A percentile compares a stretch with the other conserved stretches of the same genome.
Conservation (phyloP, 1,140 invertebrate genomes). For the Thaumatotibia leucotreta region DNA sequence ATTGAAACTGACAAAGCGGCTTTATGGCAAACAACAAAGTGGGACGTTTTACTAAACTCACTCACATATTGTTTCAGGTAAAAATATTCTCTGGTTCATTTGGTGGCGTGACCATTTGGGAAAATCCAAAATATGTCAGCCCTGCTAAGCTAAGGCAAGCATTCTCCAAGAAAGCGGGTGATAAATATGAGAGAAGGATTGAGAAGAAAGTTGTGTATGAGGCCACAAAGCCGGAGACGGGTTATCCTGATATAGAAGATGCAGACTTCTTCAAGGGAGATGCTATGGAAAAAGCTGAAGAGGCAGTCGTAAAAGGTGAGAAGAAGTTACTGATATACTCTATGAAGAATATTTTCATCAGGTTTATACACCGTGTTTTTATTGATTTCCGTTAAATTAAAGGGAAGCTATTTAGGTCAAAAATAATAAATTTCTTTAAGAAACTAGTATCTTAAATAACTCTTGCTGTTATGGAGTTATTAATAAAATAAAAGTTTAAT, state of each 20-base stretch:
- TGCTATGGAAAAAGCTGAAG: conserved; percentile 62
- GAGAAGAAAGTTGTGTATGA: conserved; percentile 87
- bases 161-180: conserved; percentile 81
- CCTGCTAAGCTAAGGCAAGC: conserved; percentile 89
- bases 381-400: too few species aligned
- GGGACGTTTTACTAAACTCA: too few species aligned
- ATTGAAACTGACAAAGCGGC: too few species aligned
- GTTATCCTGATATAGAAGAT: conserved; percentile 79
- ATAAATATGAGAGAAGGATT: conserved; percentile 87
- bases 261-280: conserved; percentile 71
- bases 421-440: too few species aligned
- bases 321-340: background rate
- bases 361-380: too few species aligned
- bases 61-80: conserved; percentile 57
- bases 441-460: too few species aligned
- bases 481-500: too few species aligned
- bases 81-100: conserved; percentile 96
- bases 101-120: conserved; percentile 93
- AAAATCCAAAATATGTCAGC: conserved; percentile 94
- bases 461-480: too few species aligned
- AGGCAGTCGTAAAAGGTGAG: conserved; percentile 60
- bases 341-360: too few species aligned
- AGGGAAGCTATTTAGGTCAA: too few species aligned
- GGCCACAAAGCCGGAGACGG: conserved; percentile 82
- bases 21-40: too few species aligned